Percentiles rank a stretch among this genome's conserved stretches.
Conservation (phyloP, 2,888 invertebrate genomes). For the Chrysina gloriosa region DNA sequence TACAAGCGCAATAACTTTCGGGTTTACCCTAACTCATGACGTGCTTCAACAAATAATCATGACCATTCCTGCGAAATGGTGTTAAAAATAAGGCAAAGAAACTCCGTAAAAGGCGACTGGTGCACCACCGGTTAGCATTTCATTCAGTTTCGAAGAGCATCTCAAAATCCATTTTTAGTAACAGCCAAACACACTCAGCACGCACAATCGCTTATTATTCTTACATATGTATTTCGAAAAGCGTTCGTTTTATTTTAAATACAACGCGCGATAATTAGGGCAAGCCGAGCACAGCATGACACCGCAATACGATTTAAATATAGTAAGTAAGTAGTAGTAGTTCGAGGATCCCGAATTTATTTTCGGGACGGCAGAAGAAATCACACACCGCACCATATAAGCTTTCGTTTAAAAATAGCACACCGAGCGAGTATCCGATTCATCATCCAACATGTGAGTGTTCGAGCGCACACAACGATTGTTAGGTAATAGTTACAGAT, state of each 20-base stretch:
- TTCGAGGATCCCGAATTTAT: constrained; percentile 26
- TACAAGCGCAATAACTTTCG: too few relatives aligned
- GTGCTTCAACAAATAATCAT: too few relatives aligned
- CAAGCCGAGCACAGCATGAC: constrained; percentile 24
- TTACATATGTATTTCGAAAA: not conserved
- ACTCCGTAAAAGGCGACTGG: too few relatives aligned
- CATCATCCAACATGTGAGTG: constrained; percentile 1
- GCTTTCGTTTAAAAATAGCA: constrained; percentile 44
- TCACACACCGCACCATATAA: constrained; percentile 38
- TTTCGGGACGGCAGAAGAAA: constrained; percentile 23
- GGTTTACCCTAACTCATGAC: too few relatives aligned
- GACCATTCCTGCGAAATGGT: too few relatives aligned
- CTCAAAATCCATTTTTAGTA: not conserved
- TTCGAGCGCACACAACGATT: constrained; percentile 11
- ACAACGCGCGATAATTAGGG: constrained; percentile 21
- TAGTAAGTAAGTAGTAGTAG: too few relatives aligned
- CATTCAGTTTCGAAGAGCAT: too few relatives aligned
- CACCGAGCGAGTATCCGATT: constrained; percentile 31
- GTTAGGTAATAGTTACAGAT: constrained; percentile 16
- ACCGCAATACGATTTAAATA: constrained; percentile 28
- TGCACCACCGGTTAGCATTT: too few relatives aligned
- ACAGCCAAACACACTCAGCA: not conserved
- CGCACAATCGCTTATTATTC: not conserved
- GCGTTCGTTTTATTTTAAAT: constrained; percentile 6
- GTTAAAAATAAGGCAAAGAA: too few relatives aligned